A percentile compares a stretch with the other conserved stretches of the same genome.
Evolutionary conservation across 2,888 invertebrate species (phyloP).

Genomic region (Andrena fulva): DNA sequence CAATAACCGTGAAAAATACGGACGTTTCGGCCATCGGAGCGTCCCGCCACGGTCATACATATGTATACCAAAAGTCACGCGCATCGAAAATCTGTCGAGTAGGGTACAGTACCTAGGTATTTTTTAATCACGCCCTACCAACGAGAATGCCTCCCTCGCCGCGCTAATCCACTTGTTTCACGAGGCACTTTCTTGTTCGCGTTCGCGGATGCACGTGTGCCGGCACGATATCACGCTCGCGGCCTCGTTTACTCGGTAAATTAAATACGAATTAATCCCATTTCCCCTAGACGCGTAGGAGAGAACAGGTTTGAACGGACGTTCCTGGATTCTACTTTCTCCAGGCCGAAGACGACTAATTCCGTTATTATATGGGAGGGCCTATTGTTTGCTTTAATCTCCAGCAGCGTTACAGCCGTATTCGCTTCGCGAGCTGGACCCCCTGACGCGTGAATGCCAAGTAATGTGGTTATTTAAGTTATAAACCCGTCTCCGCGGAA

Average conservation of each 20-base stretch:
- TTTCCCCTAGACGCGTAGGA: slow-evolving; percentile 23
- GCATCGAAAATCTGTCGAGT: neutral
- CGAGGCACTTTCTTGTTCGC: slow-evolving; percentile 16
- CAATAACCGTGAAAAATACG: neutral
- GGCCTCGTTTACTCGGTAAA: slow-evolving; percentile 48
- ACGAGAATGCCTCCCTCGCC: neutral
- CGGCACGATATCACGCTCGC: slow-evolving; percentile 26
- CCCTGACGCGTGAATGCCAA: neutral
- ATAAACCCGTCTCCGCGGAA: neutral
- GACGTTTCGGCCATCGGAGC: neutral
- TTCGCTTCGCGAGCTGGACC: slow-evolving; percentile 22
- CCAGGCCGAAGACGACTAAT: slow-evolving; percentile 9
- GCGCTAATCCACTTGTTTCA: slow-evolving; percentile 23
- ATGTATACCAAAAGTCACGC: neutral
- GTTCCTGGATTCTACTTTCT: slow-evolving; percentile 20
- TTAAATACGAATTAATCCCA: slow-evolving; percentile 52
- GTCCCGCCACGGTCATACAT: neutral
- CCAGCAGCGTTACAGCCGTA: neutral
- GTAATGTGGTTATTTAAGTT: slow-evolving; percentile 34
- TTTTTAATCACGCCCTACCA: slow-evolving; percentile 7
- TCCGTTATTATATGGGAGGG: slow-evolving; percentile 4
- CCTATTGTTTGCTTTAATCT: slow-evolving; percentile 21
- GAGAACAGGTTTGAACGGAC: slow-evolving; percentile 31
- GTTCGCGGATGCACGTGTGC: slow-evolving; percentile 10
- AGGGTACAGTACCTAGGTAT: neutral